Evolutionary conservation across 2,888 invertebrate genomes (phyloP).

Genomic region (Vandiemenella viatica): DNA sequence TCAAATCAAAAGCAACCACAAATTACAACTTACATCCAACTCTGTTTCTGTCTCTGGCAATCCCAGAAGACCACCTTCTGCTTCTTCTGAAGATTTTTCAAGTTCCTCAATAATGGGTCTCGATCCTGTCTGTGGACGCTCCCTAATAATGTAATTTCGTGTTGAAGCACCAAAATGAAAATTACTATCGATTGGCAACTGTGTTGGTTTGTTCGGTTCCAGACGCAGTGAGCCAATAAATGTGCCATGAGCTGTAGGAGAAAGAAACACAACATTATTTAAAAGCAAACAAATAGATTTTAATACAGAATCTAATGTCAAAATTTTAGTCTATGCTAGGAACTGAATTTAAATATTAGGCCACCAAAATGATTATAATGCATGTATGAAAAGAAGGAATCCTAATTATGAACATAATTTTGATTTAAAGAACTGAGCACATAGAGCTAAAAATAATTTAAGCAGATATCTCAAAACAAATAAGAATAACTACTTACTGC

Average conservation of each 20-base stretch:
- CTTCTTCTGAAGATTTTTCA: conserved; percentile 56
- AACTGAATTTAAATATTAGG: too few relatives aligned
- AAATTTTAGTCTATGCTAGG: too few relatives aligned
- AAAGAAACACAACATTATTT: too few relatives aligned
- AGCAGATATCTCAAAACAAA: too few relatives aligned
- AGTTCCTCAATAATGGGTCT: conserved; percentile 66
- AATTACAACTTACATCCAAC: conserved; percentile 62
- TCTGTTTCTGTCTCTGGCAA: conserved; percentile 94
- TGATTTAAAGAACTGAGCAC: too few relatives aligned
- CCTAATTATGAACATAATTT: too few relatives aligned
- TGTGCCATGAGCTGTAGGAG: conserved; percentile 82
- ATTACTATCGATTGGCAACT: conserved; percentile 79
- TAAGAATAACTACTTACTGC: conserved; percentile 95
- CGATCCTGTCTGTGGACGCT: conserved; percentile 61
- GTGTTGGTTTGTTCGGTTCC: conserved; percentile 86
- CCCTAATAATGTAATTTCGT: conserved; percentile 76
- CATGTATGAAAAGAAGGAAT: too few relatives aligned
- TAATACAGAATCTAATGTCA: too few relatives aligned
- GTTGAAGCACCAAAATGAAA: conserved; percentile 99
- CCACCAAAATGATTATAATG: too few relatives aligned
- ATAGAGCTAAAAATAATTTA: too few relatives aligned
- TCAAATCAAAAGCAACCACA: not conserved
- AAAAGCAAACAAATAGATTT: too few relatives aligned
- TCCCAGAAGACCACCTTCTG: conserved; percentile 62
- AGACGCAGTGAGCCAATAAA: conserved; percentile 82